phyloP scores from a whole-genome alignment of 1,140 invertebrate species.

The Oedothorax gibbosus region DNA sequence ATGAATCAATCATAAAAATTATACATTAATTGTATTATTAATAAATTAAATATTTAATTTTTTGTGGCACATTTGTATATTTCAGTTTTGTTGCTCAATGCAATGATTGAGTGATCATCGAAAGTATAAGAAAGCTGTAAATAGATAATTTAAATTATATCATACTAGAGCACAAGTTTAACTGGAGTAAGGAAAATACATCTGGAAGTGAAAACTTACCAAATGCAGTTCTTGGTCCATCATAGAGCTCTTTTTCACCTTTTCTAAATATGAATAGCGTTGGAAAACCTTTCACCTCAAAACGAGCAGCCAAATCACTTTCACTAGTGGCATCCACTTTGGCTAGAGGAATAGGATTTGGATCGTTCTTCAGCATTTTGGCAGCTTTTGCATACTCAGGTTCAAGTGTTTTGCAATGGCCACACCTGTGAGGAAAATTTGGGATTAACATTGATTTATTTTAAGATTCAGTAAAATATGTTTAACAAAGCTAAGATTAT shows the following conservation, averaged over 20 bases:
- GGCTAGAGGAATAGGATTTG: slow-evolving; percentile 69
- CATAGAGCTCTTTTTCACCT: slow-evolving; percentile 71
- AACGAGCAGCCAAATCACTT: slow-evolving; percentile 69
- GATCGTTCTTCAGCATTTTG: slow-evolving; percentile 64
- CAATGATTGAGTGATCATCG: too few species aligned
- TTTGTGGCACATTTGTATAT: too few species aligned
- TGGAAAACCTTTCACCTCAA: slow-evolving; percentile 68
- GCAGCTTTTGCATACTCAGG: slow-evolving; percentile 68
- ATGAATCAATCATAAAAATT: too few species aligned
- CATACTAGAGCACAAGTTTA: too few species aligned
- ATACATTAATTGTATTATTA: too few species aligned
- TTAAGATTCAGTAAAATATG: neutral
- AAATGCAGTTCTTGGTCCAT: slow-evolving; percentile 66
- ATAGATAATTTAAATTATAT: too few species aligned
- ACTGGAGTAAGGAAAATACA: too few species aligned
- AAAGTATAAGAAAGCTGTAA: too few species aligned
- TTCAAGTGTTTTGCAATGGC: slow-evolving; percentile 67
- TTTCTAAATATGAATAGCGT: slow-evolving; percentile 71
- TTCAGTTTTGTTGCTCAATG: too few species aligned
- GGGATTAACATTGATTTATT: neutral
- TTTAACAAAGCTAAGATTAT: too few species aligned
- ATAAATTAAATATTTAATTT: too few species aligned
- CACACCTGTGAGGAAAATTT: slow-evolving; percentile 68
- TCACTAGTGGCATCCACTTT: slow-evolving; percentile 73
- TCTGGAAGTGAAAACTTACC: slow-evolving; percentile 22